Evolutionary conservation across 2,113 vertebrate genomes (phyloP).

Genomic region (Cavia aperea): DNA sequence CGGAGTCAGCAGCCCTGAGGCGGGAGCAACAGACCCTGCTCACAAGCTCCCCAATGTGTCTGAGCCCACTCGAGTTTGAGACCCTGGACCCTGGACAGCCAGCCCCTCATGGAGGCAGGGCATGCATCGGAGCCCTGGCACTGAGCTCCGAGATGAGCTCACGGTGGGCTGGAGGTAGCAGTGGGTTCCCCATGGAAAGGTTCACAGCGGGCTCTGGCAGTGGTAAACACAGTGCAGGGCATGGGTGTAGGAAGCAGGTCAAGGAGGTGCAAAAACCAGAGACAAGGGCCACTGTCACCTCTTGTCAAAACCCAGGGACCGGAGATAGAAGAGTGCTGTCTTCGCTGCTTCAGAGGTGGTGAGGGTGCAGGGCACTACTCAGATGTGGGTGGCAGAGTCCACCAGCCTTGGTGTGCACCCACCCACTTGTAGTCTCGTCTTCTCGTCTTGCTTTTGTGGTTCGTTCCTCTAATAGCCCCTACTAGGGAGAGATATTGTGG

Average conservation of each 20-base stretch:
- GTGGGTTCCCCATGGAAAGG: not conserved
- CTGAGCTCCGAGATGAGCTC: not conserved
- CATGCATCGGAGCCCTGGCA: not conserved
- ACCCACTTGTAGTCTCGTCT: not conserved
- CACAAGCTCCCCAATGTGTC: not conserved
- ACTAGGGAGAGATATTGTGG: rapidly evolving
- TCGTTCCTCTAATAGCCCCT: no score
- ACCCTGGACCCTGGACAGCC: not conserved
- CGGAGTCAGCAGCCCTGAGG: not conserved
- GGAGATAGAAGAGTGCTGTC: not conserved
- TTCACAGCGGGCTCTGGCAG: not conserved
- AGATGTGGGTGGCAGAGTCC: not conserved
- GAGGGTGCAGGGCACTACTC: rapidly evolving
- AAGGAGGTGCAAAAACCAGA: not conserved
- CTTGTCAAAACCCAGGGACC: not conserved
- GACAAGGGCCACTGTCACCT: not conserved
- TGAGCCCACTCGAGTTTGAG: no score
- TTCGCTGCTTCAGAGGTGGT: rapidly evolving
- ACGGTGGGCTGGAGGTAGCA: rapidly evolving
- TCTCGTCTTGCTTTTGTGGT: not conserved
- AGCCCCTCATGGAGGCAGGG: not conserved
- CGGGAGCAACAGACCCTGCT: not conserved
- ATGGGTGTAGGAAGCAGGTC: not conserved
- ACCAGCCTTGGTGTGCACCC: rapidly evolving
- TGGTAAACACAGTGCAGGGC: not conserved